Percentiles rank a stretch among this genome's conserved stretches.
Conservation (phyloP, 2,888 invertebrate species). For the Xylota sylvarum region DNA sequence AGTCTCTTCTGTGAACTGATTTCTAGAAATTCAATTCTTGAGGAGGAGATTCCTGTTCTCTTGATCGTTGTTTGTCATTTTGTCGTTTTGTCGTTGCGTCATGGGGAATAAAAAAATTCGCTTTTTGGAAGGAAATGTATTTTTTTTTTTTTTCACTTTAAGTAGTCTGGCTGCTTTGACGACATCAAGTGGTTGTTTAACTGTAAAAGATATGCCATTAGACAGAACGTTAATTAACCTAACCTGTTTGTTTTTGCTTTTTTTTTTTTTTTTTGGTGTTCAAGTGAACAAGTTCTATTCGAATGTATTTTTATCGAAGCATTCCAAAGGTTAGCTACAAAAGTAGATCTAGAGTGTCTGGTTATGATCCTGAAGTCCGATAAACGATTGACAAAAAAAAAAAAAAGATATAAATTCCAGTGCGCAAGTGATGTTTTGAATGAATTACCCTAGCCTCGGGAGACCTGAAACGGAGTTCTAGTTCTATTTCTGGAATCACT, state of each 20-base stretch:
- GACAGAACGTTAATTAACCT: slow-evolving; percentile 53
- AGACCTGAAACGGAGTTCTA: neutral
- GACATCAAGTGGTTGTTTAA: slow-evolving; percentile 55
- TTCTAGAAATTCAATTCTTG: slow-evolving; percentile 25
- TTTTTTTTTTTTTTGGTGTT: neutral
- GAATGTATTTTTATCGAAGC: neutral
- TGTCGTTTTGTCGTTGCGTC: neutral
- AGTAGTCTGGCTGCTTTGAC: slow-evolving; percentile 40
- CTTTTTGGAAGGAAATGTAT: slow-evolving; percentile 10
- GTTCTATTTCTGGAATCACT: neutral
- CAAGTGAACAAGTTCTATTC: slow-evolving; percentile 48
- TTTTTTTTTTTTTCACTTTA: slow-evolving; percentile 2
- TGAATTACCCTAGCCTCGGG: neutral
- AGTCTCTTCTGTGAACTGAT: slow-evolving; percentile 43
- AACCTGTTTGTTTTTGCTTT: slow-evolving; percentile 55
- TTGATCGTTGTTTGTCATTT: neutral
- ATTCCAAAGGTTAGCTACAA: neutral
- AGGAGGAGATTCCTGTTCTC: slow-evolving; percentile 62
- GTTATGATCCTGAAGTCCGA: slow-evolving; percentile 7
- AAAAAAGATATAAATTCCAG: neutral
- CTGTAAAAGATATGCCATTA: slow-evolving; percentile 64
- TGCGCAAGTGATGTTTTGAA: neutral
- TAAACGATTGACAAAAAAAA: slow-evolving; percentile 1
- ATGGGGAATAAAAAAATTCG: neutral
- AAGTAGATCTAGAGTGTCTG: slow-evolving; percentile 6